Conservation (phyloP, 2,888 invertebrate genomes). For the Alviniconcha strummeri region DNA sequence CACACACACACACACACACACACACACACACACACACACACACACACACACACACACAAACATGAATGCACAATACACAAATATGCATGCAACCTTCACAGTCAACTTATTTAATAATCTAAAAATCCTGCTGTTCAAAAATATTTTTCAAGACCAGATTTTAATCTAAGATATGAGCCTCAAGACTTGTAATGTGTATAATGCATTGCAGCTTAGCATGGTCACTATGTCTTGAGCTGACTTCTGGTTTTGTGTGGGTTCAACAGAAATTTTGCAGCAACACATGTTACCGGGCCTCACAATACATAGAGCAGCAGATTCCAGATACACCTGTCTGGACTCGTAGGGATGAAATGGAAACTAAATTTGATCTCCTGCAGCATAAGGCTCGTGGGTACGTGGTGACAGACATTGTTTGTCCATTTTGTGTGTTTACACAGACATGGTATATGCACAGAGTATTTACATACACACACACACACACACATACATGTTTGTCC, state of each 20-base stretch:
- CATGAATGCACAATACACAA: neutral
- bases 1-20: neutral
- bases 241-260: too few relatives aligned
- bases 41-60: neutral
- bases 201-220: too few relatives aligned
- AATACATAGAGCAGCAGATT: conserved; percentile 86
- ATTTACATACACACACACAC: neutral
- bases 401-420: neutral
- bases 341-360: conserved; percentile 78
- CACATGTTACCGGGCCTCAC: conserved; percentile 86
- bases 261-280: conserved; percentile 87
- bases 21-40: neutral
- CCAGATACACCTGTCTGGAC: conserved; percentile 89
- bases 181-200: too few relatives aligned
- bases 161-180: too few relatives aligned
- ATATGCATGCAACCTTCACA: neutral
- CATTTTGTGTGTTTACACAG: neutral
- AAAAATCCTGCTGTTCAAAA: neutral
- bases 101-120: neutral
- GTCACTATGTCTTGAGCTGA: too few relatives aligned
- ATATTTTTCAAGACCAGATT: too few relatives aligned
- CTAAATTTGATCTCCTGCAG: conserved; percentile 39
- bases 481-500: neutral
- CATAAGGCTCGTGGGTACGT: neutral
- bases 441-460: too few relatives aligned